Conservation (phyloP, 2,888 invertebrate species). For the Apotomis betuletana region DNA sequence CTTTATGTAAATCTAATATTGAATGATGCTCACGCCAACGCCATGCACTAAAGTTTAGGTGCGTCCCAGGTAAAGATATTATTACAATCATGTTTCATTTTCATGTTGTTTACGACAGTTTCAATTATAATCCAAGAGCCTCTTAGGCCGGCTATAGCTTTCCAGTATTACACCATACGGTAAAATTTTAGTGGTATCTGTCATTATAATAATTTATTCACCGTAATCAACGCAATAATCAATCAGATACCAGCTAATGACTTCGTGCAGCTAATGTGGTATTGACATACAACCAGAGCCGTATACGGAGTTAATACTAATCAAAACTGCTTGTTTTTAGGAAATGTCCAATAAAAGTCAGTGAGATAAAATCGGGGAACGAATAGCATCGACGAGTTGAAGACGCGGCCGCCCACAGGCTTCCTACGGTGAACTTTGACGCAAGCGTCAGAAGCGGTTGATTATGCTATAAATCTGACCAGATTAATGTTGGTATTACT, state of each 20-base stretch:
- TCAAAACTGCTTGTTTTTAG: slow-evolving; percentile 37
- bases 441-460: slow-evolving; percentile 47
- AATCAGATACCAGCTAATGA: slow-evolving; percentile 39
- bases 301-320: slow-evolving; percentile 28
- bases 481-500: slow-evolving; percentile 46
- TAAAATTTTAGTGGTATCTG: slow-evolving; percentile 17
- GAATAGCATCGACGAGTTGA: slow-evolving; percentile 29
- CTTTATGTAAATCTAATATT: background rate
- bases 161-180: slow-evolving; percentile 30
- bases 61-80: too few relatives aligned
- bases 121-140: background rate
- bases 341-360: slow-evolving; percentile 26
- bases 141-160: background rate
- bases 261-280: slow-evolving; percentile 23
- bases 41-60: too few relatives aligned
- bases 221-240: slow-evolving; percentile 36
- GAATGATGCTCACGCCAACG: too few relatives aligned
- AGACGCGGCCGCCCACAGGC: slow-evolving; percentile 51
- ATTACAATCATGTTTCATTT: too few relatives aligned
- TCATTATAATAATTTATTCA: slow-evolving; percentile 40
- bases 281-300: slow-evolving; percentile 33
- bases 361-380: slow-evolving; percentile 25
- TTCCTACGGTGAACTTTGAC: slow-evolving; percentile 52
- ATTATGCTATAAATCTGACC: slow-evolving; percentile 54
- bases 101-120: background rate